Evolutionary conservation across 2,113 vertebrate genomes (phyloP).

Genomic region (Meriones unguiculatus): DNA sequence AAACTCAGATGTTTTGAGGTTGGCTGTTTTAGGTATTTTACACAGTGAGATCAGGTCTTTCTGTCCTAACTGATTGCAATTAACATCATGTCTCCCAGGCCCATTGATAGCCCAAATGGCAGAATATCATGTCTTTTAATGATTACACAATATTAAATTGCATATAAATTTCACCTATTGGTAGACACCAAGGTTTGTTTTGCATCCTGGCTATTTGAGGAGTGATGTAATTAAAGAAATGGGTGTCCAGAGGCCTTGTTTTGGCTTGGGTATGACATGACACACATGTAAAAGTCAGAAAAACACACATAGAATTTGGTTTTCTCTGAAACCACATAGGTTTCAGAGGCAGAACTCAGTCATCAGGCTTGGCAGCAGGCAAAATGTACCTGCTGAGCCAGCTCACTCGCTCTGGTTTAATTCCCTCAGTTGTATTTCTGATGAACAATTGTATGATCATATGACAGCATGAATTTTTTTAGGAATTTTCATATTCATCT

Average conservation of each 20-base stretch:
- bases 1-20: background rate
- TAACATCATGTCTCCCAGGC: background rate
- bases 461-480: background rate
- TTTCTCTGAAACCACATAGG: background rate
- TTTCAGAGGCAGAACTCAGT: background rate
- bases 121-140: background rate
- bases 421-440: background rate
- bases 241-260: background rate
- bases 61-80: background rate
- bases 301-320: background rate
- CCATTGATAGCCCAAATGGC: background rate
- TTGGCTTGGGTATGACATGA: background rate
- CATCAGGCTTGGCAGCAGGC: background rate
- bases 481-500: background rate
- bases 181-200: background rate
- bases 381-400: background rate
- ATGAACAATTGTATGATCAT: background rate
- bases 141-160: background rate
- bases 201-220: background rate
- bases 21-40: background rate
- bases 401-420: background rate
- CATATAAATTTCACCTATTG: background rate
- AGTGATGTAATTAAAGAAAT: background rate
- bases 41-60: background rate
- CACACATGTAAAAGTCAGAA: background rate